Conservation (phyloP, 2,797 vertebrate genomes). For the Malurus leucopterus region DNA sequence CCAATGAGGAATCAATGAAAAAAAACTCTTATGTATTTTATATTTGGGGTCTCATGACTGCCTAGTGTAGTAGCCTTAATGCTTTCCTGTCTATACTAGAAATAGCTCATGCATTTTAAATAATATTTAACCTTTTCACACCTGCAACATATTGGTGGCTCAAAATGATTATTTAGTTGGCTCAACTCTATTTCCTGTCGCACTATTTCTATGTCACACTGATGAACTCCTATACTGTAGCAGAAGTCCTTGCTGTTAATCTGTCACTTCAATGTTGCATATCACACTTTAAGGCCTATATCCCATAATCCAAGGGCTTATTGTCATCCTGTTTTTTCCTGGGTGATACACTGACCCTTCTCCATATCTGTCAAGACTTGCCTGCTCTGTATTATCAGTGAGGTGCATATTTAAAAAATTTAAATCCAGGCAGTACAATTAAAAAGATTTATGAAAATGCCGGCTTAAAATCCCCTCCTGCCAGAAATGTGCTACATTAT, state of each 20-base stretch:
- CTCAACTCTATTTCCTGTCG: background rate
- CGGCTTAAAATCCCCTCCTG: background rate
- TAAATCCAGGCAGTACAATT: background rate
- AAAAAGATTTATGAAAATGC: background rate
- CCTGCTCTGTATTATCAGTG: background rate
- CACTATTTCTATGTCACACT: background rate
- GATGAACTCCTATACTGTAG: background rate
- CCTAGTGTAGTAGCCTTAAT: background rate
- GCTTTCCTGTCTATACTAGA: background rate
- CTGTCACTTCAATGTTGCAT: background rate
- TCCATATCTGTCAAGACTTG: background rate
- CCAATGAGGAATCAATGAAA: background rate
- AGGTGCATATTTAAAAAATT: background rate
- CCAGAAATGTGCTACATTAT: background rate
- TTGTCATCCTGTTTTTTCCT: background rate
- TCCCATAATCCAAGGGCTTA: background rate
- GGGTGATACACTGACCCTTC: background rate
- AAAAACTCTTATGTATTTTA: background rate
- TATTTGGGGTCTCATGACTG: background rate
- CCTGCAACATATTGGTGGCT: background rate
- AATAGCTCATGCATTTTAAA: background rate
- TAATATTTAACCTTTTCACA: background rate
- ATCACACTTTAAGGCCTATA: background rate
- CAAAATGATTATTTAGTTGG: background rate
- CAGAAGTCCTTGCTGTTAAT: background rate